Evolutionary conservation across 2,113 vertebrate species (phyloP), one percentile per base, ranked within the genome.

Genomic region (Panthera tigris): DNA sequence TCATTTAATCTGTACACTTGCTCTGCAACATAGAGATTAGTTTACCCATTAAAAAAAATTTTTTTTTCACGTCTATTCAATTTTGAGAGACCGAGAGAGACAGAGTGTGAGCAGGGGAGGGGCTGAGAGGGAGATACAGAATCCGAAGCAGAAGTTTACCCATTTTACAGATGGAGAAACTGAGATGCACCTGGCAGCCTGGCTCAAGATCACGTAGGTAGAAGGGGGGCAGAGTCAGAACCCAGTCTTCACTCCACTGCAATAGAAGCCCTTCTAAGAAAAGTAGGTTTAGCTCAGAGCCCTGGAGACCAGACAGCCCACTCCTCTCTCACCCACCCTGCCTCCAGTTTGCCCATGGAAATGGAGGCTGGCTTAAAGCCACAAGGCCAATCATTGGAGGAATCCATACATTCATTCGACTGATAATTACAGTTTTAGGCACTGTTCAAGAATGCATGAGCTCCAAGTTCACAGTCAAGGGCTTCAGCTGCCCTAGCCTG

Each of bases 151-250:
- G 57, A 23, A 27, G 31, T 33, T 27, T 29, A 78, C 80, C 92
- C 92, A 84, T 68, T 96, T 92, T 76, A 29, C 14, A 73, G 76
- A 79, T 5, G 52, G 78, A 79, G 76, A 93, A 91, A 63, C 57
- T 21, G 29, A 97, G 84, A 76, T 1, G 29, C 55, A 15, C 10
- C 10, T 13, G 21, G 55, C 18, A 29, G 65, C 57, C 25, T 19
- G 2, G 4, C 48, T 81, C n/a, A 39, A 93, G 57, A 61, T 36
- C 69, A 52, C 10, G 5, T 13, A 12, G 9, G 45, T 92, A 36
- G 57, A 63, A 55, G 36, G 55, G 15, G 74, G 68, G 50, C 18
- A 66, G 81, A 93, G 88, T 13, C 61, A 57, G 82, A 74, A 45
- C 5, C 15, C 10, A 31, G 12, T 15, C 80, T 68, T 81, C 61